These are phyloP conservation scores for Ormyrus thymus DNA, from an alignment of 2,888 invertebrate genomes.

Conservation along the genomic window DNA sequence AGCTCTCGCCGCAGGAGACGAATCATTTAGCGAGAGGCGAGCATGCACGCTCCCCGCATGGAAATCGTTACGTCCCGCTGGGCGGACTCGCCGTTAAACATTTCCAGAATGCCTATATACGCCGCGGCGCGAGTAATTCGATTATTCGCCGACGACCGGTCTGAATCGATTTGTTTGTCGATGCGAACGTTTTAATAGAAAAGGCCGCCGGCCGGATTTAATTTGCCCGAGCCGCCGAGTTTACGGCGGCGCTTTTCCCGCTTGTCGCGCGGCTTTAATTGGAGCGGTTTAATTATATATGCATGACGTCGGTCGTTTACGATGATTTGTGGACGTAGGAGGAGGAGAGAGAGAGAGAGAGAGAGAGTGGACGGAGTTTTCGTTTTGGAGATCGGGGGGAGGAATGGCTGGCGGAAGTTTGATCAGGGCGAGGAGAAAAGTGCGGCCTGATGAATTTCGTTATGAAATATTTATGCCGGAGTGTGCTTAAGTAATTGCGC, in stretches of 20 bases:
- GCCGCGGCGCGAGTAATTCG: slow-evolving; percentile 30
- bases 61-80: too few species aligned
- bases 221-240: not conserved
- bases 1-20: too few species aligned
- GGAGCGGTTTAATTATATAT: slow-evolving; percentile 14
- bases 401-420: too few species aligned
- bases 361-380: too few species aligned
- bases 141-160: slow-evolving; percentile 36
- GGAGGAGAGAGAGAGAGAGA: too few species aligned
- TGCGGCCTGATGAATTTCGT: not conserved
- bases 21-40: too few species aligned
- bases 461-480: too few species aligned
- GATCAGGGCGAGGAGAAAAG: too few species aligned
- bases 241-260: not conserved
- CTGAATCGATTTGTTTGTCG: slow-evolving; percentile 45
- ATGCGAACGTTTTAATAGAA: slow-evolving; percentile 55
- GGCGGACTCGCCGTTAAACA: slow-evolving; percentile 1
- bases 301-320: not conserved
- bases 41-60: too few species aligned
- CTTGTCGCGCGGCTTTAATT: slow-evolving; percentile 14
- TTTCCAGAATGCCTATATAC: slow-evolving; percentile 36
- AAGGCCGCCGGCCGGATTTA: slow-evolving; percentile 25
- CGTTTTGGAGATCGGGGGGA: too few species aligned
- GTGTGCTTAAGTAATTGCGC: too few species aligned
- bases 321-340: slow-evolving; percentile 7